Base-by-base conservation (phyloP, 1,140 invertebrate species). In the Zeugodacus cucurbitae region DNA sequence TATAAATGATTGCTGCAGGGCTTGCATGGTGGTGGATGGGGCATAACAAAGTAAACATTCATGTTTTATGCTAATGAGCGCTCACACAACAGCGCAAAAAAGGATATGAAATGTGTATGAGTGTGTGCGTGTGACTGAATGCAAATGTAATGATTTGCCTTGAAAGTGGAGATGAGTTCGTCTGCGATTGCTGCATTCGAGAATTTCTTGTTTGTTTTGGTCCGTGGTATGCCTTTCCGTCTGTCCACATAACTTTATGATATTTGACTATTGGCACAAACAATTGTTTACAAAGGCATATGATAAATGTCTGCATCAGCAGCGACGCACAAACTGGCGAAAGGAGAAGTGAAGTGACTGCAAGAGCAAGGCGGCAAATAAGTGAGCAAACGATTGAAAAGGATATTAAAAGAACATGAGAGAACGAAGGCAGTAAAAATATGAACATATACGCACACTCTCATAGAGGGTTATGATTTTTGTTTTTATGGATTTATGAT, bases 21-120 rank as follows among this genome's bases (percentile, higher is more conserved):
- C 10, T 22, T 62, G 58, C 58, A 26, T 26, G 0, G 58, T 26
- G 22, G 5, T 10, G 20, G n/a, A 3, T 48, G 41, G 17, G 37
- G 22, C 10, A 17, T 82, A 62, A 90, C 90, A 91, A 90, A 91
- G 91, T 90, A 92, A 92, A 92, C 91, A 92, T 92, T 92, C 92
- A 91, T 92, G 91, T 92, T 92, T 92, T 92, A 92, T 92, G 91
- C 92, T 92, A 92, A 92, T 92, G 91, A 92, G 91, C 92, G 91
- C 91, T 90, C 91, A 91, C 92, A 41, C 74, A 48, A 2, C 14
- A 48, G 2, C 20, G 2, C 20, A 22, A 78, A 26, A 22, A 48
- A 82, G 41, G 74, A 26, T 29, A 11, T 3, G 41, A 82, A 74
- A 48, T 82, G 29, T 48, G 11, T 22, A 58, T 58, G n/a, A 17